Percentiles rank a stretch among this genome's conserved stretches.
Evolutionary conservation across 2,888 invertebrate genomes (phyloP).

Genomic region (Bembecia ichneumoniformis): DNA sequence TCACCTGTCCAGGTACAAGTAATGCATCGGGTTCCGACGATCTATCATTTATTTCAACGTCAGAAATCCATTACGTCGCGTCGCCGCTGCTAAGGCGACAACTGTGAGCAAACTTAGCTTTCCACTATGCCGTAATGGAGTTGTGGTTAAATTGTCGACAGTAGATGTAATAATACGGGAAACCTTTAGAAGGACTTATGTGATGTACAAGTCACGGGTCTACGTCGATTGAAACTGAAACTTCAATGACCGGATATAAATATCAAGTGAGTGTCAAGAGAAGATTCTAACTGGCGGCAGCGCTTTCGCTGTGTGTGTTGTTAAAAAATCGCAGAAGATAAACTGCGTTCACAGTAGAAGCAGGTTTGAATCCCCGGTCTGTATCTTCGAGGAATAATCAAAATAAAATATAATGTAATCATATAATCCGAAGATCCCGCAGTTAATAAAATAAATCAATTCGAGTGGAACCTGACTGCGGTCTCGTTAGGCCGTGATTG

Average conservation of each 20-base stretch:
- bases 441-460: neutral
- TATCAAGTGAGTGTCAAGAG: too few species aligned
- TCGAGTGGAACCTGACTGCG: neutral
- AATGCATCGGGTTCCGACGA: constrained; percentile 39
- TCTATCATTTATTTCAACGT: constrained; percentile 62
- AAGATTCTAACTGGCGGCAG: too few species aligned
- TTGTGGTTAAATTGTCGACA: constrained; percentile 26
- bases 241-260: too few species aligned
- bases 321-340: too few species aligned
- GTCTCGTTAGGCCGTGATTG: neutral
- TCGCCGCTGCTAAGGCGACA: constrained; percentile 10
- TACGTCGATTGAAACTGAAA: too few species aligned
- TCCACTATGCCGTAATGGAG: constrained; percentile 38
- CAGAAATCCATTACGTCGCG: constrained; percentile 52
- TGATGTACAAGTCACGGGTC: too few species aligned
- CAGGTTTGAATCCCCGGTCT: too few species aligned
- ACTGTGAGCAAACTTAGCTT: constrained; percentile 3
- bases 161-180: constrained; percentile 9
- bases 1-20: constrained; percentile 27
- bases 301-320: too few species aligned
- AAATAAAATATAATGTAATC: neutral
- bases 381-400: too few species aligned
- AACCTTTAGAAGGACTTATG: too few species aligned
- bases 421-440: neutral
- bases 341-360: too few species aligned